Conservation (phyloP, 2,797 vertebrate genomes). For the Melopsittacus undulatus region DNA sequence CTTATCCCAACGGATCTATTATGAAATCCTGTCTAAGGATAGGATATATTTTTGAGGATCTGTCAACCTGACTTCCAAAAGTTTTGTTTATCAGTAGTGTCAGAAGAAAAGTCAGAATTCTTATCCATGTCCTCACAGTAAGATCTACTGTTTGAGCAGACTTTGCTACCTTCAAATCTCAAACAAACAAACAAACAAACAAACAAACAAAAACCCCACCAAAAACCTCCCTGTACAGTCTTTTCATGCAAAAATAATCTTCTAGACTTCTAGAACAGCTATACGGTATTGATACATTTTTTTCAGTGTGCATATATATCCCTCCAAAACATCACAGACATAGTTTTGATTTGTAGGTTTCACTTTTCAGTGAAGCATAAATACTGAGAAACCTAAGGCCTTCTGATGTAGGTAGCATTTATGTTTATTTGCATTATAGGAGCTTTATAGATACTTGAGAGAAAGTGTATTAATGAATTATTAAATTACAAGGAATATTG, state of each 20-base stretch:
- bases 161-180: background rate
- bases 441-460: background rate
- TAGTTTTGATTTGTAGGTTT: background rate
- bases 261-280: background rate
- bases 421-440: background rate
- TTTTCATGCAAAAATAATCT: background rate
- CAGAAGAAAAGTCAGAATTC: background rate
- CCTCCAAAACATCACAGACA: background rate
- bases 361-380: background rate
- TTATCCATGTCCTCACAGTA: background rate
- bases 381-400: background rate
- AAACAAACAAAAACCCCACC: too few relatives aligned
- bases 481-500: background rate
- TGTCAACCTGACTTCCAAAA: accelerated
- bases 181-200: background rate
- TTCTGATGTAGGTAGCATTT: background rate
- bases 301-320: background rate
- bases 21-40: background rate
- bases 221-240: background rate
- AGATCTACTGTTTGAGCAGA: background rate
- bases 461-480: background rate
- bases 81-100: background rate
- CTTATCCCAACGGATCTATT: background rate
- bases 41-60: background rate
- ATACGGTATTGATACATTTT: background rate